Evolutionary conservation across 2,888 invertebrate species (phyloP), one percentile per base, ranked within the genome.

Genomic region (Athetis lepigone): DNA sequence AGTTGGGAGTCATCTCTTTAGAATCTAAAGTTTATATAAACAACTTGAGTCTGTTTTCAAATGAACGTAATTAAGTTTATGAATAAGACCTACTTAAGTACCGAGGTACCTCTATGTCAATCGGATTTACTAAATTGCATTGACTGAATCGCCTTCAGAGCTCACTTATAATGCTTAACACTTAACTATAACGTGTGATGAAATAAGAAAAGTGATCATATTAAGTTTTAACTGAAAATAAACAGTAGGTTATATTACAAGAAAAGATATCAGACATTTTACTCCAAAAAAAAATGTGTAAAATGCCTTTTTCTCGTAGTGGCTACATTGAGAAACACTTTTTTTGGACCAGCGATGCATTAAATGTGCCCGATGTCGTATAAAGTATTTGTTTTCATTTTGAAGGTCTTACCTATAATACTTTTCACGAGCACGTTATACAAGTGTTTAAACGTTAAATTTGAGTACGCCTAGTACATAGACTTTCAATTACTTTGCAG

Each of bases 1-100:
- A 67, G 1, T 33, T 5, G 36, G 11, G n/a, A 9, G 13, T 45
- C 33, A 21, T 42, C n/a, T 36, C 69, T 21, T 49, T 45, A 58
- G n/a, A 55, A 55, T n/a, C 37, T 55, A 39, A 63, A 64, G 63
- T 64, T 64, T 37, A 57, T 7, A 52, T 43, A 70, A 70, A 70
- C 66, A 66, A 55, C 70, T 70, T 23, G 55, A 66, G 1, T 27
- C 4, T 27, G 42, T n/a, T 39, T 54, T 58, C 54, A 70, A 70
- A 70, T 49, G 52, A 40, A 58, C 52, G 13, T 70, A 42, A 70
- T 65, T 54, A 65, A 2, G 37, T 54, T 40, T 18, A 51, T 46
- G 33, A 36, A 61, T 60, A 46, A 69, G 47, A 37, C 1, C 51
- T 52, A 43, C 70, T 52, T 57, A 47, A 69, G 69, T 64, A n/a